Conservation (phyloP, 1,140 invertebrate species). For the Trachymyrmex septentrionalis region DNA sequence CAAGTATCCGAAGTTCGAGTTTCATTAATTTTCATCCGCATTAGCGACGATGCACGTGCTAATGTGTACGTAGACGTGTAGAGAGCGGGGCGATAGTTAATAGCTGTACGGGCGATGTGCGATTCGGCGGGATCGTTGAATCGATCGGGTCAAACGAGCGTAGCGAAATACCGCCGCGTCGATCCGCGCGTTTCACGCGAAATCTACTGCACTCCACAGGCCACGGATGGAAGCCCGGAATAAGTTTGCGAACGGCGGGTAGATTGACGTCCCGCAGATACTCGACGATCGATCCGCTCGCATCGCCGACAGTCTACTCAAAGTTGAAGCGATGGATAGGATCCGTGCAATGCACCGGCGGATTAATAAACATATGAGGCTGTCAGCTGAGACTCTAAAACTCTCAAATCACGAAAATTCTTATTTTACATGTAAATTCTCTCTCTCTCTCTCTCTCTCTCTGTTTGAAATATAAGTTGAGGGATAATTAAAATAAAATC, state of each 20-base stretch:
- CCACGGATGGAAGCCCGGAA: conserved; percentile 40
- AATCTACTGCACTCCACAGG: conserved; percentile 63
- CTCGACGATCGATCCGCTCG: conserved; percentile 64
- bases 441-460: neutral
- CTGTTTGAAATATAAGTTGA: neutral
- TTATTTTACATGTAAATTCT: too few species aligned
- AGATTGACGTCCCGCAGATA: conserved; percentile 62
- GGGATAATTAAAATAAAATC: neutral
- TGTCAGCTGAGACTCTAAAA: conserved; percentile 3
- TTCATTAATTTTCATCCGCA: conserved; percentile 47
- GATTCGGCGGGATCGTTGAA: conserved; percentile 44
- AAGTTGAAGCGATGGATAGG: conserved; percentile 35
- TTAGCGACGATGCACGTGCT: neutral
- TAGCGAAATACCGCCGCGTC: conserved; percentile 38
- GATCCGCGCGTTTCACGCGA: conserved; percentile 63
- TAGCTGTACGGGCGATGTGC: conserved; percentile 40
- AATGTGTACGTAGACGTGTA: conserved; percentile 41
- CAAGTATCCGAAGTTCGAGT: neutral
- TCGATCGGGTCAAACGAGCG: conserved; percentile 46
- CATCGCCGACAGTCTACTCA: conserved; percentile 54
- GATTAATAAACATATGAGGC: conserved; percentile 19
- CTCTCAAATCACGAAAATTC: neutral
- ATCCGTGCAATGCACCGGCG: conserved; percentile 12
- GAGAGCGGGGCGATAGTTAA: conserved; percentile 21
- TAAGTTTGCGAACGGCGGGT: conserved; percentile 54